Evolutionary conservation across 2,113 vertebrate species (phyloP), one percentile per base, ranked within the genome.

Genomic region (Syrmaticus mikado): DNA sequence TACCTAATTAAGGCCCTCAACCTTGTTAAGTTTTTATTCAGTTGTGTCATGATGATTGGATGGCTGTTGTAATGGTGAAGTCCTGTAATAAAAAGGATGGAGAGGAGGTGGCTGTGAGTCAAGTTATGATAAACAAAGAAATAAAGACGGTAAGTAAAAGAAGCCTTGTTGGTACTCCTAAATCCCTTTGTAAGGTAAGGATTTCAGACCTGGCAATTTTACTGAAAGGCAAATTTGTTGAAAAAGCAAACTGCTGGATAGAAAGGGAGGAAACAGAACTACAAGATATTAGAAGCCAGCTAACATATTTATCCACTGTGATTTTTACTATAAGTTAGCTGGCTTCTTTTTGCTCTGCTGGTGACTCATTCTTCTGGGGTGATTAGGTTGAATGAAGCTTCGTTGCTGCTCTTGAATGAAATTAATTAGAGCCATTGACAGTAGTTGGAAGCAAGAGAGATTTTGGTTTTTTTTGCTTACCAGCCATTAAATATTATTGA

Each of bases 401-500:
- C 41, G 55, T 89, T 82, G 22, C 6, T 88, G 5, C 40, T 96
- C 30, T 25, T 90, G 68, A 94, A 85, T 92, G 46, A 85, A 43
- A 86, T 89, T 41, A 4, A 13, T 77, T 61, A 89, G 82, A 83
- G 41, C 65, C 40, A 81, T 94, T 87, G 73, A 92, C 14, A 43
- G 16, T 19, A 30, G 16, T 21, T 68, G 52, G 52, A 91, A 85
- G 27, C 58, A 55, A 75, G 57, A 71, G 43, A 91, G 73, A 12
- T 20, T 87, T 90, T 82, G 46, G n/a, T n/a, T 2, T 75, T 92
- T 92, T 92, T 87, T 90, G 46, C 85, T 93, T 53, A 65, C 27
- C 34, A 92, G 7, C 70, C 57, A 46, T 84, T 90, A 81, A 94
- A 83, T 78, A 43, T 75, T 92, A 91, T 36, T 94, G 89, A 83